Evolutionary conservation across 2,113 vertebrate species (phyloP).

Genomic region (Alexandromys fortis): DNA sequence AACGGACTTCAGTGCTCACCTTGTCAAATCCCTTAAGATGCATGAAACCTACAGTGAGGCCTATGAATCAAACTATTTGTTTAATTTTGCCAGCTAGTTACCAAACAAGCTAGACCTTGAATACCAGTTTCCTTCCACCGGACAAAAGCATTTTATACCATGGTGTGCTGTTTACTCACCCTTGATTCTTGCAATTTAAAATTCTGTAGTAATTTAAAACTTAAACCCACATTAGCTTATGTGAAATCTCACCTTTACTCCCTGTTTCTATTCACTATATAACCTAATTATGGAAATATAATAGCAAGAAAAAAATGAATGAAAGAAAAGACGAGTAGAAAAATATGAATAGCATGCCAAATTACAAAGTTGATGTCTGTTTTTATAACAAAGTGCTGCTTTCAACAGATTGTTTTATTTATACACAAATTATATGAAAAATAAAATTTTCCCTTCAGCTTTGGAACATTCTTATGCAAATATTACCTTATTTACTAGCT

Average conservation of each 20-base stretch:
- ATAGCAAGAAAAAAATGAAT: background rate
- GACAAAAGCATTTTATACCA: background rate
- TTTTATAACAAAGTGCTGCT: background rate
- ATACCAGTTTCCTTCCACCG: background rate
- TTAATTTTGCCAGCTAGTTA: background rate
- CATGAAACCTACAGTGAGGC: background rate
- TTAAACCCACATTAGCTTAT: constrained; percentile 24
- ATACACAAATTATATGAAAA: background rate
- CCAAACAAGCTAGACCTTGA: background rate
- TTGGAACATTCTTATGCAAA: constrained; percentile 20
- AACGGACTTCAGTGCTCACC: background rate
- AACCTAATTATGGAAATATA: background rate
- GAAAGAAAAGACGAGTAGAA: background rate
- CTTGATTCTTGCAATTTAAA: background rate
- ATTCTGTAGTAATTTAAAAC: constrained; percentile 28
- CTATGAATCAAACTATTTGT: background rate
- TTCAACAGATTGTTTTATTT: background rate
- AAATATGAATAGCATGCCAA: background rate
- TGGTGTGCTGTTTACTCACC: background rate
- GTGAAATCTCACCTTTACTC: constrained; percentile 14
- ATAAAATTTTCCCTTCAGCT: background rate
- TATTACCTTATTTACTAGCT: background rate
- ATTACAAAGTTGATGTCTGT: background rate
- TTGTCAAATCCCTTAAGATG: background rate
- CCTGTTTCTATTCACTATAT: background rate